Evolutionary conservation across 2,113 vertebrate genomes (phyloP), one percentile per base, ranked within the genome.

Genomic region (Perca flavescens): DNA sequence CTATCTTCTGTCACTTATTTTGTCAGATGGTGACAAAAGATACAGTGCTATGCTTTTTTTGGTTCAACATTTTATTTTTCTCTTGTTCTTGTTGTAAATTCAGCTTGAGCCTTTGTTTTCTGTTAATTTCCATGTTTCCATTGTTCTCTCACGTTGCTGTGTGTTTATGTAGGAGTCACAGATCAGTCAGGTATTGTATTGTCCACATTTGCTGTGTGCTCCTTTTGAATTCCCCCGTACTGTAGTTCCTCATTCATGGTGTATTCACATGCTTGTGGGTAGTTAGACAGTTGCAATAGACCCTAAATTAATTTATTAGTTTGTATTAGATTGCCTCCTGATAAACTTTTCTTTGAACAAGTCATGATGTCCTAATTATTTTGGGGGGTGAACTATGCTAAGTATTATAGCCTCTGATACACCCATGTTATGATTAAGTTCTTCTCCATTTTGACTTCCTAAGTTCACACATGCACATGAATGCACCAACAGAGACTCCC

Each of bases 81-180:
- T 69, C 47, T 79, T 74, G 71, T 83, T 90, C 70, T 83, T 88
- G n/a, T 76, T 78, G 80, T 80, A 64, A 85, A 82, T 67, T 69
- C 28, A 28, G n/a, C n/a, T 46, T 36, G 31, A 65, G 54, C 43
- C 52, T 86, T 73, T 90, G 28, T 90, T 87, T 88, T 90, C 53
- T 90, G 90, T 95, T 96, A 95, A 95, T 95, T 91, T 96, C 88
- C 95, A 67, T 88, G 40, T 43, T 43, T 43, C 40, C 40, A 43
- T 70, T 93, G 81, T 88, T 91, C 68, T 91, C 84, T 90, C 80
- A 77, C 92, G 71, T 92, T 72, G 83, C 81, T 92, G 85, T 93
- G 83, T 93, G 94, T 97, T 91, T 95, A 95, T 96, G 95, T 96
- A 97, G 96, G 96, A 96, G 94, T 96, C 95, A 96, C 95, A 97